These are phyloP conservation scores for Lanistes nyassanus DNA, from an alignment of 1,140 invertebrate genomes.

Conservation along the genomic window DNA sequence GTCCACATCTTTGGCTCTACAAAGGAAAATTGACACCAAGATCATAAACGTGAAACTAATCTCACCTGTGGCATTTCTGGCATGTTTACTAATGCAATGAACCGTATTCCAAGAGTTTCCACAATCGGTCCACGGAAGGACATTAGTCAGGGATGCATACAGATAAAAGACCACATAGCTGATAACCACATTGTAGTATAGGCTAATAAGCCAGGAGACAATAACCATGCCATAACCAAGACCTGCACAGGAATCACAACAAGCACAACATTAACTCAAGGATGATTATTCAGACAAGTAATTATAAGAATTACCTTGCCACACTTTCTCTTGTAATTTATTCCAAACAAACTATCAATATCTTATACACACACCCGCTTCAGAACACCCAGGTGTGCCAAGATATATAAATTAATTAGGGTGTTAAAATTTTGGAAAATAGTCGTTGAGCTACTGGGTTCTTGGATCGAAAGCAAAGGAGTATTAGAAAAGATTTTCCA, in stretches of 20 bases:
- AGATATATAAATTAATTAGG: no score
- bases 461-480: no score
- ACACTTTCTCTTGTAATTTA: neutral
- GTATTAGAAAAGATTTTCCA: no score
- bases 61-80: conserved; percentile 14
- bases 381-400: no score
- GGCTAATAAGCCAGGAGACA: conserved; percentile 83
- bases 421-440: no score
- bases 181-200: conserved; percentile 69
- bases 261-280: conserved; percentile 4
- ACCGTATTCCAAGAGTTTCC: conserved; percentile 69
- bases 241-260: conserved; percentile 73
- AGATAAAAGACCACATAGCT: conserved; percentile 66
- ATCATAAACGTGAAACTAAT: neutral
- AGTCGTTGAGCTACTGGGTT: no score
- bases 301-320: neutral
- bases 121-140: conserved; percentile 68
- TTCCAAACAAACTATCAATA: neutral
- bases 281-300: neutral
- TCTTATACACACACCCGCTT: no score
- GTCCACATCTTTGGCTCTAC: no score
- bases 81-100: conserved; percentile 33
- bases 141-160: conserved; percentile 58
- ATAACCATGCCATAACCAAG: conserved; percentile 86
- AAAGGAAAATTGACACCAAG: no score